Conservation (phyloP, 2,888 invertebrate genomes). For the Macrosoma leucophasiata region DNA sequence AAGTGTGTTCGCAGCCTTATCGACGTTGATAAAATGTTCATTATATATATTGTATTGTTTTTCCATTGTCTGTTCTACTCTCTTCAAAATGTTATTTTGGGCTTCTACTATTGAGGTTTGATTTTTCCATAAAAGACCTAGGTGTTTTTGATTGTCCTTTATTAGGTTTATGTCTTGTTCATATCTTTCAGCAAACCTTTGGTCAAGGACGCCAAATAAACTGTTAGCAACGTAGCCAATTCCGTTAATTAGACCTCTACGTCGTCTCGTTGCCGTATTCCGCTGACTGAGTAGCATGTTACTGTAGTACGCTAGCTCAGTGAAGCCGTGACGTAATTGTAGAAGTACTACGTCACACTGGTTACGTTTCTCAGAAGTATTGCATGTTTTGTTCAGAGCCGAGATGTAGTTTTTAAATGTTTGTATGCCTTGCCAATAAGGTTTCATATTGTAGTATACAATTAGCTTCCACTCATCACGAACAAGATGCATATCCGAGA, state of each 20-base stretch:
- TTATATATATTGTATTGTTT: constrained; percentile 6
- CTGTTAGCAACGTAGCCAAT: constrained; percentile 10
- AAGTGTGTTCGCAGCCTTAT: neutral
- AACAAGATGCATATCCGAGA: constrained; percentile 6
- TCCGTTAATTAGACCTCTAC: constrained; percentile 10
- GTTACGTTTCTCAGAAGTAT: neutral
- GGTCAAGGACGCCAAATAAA: constrained; percentile 9
- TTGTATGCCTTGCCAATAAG: constrained; percentile 7
- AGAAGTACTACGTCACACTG: constrained; percentile 1
- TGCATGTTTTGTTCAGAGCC: neutral
- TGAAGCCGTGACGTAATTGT: constrained; percentile 6
- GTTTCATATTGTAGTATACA: constrained; percentile 10
- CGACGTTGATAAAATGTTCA: constrained; percentile 2
- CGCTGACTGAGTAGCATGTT: constrained; percentile 3
- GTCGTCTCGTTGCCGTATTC: constrained; percentile 3
- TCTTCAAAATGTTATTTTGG: constrained; percentile 6
- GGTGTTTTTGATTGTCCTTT: constrained; percentile 6
- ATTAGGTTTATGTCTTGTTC: constrained; percentile 5
- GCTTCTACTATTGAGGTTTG: constrained; percentile 6
- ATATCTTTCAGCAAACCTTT: constrained; percentile 6
- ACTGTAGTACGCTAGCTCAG: constrained; percentile 7
- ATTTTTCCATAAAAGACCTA: constrained; percentile 3
- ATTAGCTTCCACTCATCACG: constrained; percentile 11
- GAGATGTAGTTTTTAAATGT: constrained; percentile 5
- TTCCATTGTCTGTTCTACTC: constrained; percentile 4